Conservation (phyloP, 1,140 invertebrate species). For the Drosophila leontia region DNA sequence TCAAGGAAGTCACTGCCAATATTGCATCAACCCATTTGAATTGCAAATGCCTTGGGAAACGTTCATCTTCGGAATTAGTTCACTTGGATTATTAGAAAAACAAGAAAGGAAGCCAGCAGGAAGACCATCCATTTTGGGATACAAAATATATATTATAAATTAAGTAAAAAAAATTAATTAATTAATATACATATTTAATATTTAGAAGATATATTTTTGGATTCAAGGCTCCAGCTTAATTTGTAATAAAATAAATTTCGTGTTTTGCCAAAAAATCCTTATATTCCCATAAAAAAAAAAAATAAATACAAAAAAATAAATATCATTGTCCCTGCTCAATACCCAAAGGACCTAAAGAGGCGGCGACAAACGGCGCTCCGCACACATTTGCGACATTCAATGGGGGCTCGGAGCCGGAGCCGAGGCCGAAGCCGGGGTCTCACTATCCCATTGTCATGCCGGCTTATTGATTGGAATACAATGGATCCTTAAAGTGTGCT, state of each 20-base stretch:
- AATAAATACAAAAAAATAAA: neutral
- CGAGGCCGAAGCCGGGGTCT: neutral
- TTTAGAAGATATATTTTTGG: too few species aligned
- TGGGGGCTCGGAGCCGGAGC: slow-evolving; percentile 28
- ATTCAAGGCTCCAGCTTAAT: neutral
- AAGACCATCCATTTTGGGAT: too few species aligned
- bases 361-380: slow-evolving; percentile 67
- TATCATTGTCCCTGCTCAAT: neutral
- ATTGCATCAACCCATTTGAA: slow-evolving; percentile 22
- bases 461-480: slow-evolving; percentile 84
- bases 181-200: too few species aligned
- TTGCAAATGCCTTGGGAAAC: slow-evolving; percentile 12
- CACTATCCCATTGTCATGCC: slow-evolving; percentile 76
- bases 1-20: slow-evolving; percentile 35
- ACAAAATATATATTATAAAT: too few species aligned
- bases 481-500: slow-evolving; percentile 85
- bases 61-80: neutral
- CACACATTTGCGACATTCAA: slow-evolving; percentile 61
- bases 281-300: neutral
- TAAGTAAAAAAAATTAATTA: too few species aligned
- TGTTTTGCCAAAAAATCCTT: neutral
- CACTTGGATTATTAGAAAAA: neutral
- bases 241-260: slow-evolving; percentile 1
- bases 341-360: slow-evolving; percentile 39
- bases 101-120: too few species aligned